Evolutionary conservation across 2,888 invertebrate species (phyloP), one percentile per base, ranked within the genome.

Genomic region (Lissocephala sabroskyi): DNA sequence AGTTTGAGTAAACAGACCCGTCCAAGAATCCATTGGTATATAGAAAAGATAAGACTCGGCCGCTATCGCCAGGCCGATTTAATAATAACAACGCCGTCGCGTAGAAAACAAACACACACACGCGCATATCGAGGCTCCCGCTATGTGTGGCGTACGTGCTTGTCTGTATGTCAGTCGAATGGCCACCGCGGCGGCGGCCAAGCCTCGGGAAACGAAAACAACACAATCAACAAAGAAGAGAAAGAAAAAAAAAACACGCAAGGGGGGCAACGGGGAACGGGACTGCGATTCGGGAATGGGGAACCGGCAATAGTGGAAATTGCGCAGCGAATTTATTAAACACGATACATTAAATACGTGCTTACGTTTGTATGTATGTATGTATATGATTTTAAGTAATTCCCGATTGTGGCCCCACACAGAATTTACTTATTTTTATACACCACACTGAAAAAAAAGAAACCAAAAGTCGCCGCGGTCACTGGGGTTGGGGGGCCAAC

Each of bases 261-360:
- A 23, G 23, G 4, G 4, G 23, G 23, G n/a, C n/a, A n/a, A n/a
- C 23, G 23, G 35, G 26, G 42, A 35, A 23, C 32, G n/a, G 49
- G 48, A 43, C 39, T n/a, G n/a, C n/a, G n/a, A n/a, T n/a, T n/a
- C n/a, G n/a, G n/a, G n/a, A n/a, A n/a, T n/a, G n/a, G 52, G 52
- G 53, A 65, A 74, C 63, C 64, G 70, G n/a, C n/a, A n/a, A 71
- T 71, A 62, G 54, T 49, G 64, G 71, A 68, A 68, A 68, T 71
- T 68, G 68, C 68, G 68, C 68, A 68, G 75, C 49, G 64, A 62
- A 66, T 62, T 52, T 44, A 35, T 35, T 35, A 35, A 35, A 35
- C 35, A 35, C 35, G 35, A 35, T 35, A 35, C 16, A 30, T 30
- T 30, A 35, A 3, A 17, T 35, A 33, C 16, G 10, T 37, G 11